A percentile compares a stretch with the other conserved stretches of the same genome.
phyloP scores from a whole-genome alignment of 2,113 vertebrate genomes.

The Hiodon tergisus region DNA sequence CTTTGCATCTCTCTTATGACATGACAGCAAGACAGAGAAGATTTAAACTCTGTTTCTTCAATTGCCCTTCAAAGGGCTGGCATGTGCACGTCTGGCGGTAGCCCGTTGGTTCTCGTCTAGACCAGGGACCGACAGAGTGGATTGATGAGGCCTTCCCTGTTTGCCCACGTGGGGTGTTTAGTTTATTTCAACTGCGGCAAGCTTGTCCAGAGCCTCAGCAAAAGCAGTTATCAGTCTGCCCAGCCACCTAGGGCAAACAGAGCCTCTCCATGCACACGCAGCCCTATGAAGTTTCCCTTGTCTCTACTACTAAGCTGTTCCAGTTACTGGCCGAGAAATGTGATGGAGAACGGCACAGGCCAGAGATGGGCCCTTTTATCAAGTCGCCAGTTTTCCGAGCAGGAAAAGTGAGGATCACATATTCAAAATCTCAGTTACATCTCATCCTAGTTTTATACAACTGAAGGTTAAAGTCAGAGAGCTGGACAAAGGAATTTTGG shows the following conservation, averaged over 20 bases:
- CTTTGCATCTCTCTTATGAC: background rate
- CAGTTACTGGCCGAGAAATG: too few relatives aligned
- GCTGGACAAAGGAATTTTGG: too few relatives aligned
- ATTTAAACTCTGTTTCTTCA: constrained; percentile 4
- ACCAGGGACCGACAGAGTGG: background rate
- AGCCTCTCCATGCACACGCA: background rate
- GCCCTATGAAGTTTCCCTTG: background rate
- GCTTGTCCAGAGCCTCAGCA: background rate
- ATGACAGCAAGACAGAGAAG: background rate
- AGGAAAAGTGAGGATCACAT: too few relatives aligned
- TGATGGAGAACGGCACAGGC: background rate
- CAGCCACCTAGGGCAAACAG: background rate
- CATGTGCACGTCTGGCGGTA: background rate
- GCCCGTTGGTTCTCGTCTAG: constrained; percentile 17
- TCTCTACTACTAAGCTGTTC: background rate
- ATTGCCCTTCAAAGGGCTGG: constrained; percentile 6
- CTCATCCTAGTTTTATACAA: too few relatives aligned
- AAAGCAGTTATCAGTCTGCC: background rate
- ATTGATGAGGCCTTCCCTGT: background rate
- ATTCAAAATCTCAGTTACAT: too few relatives aligned
- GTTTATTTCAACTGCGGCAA: background rate
- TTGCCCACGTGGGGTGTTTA: constrained; percentile 2
- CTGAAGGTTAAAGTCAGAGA: too few relatives aligned
- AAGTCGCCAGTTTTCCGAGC: too few relatives aligned
- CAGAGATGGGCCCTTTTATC: background rate